Evolutionary conservation across 2,797 vertebrate genomes (phyloP).

Genomic region (Spinus pinus): DNA sequence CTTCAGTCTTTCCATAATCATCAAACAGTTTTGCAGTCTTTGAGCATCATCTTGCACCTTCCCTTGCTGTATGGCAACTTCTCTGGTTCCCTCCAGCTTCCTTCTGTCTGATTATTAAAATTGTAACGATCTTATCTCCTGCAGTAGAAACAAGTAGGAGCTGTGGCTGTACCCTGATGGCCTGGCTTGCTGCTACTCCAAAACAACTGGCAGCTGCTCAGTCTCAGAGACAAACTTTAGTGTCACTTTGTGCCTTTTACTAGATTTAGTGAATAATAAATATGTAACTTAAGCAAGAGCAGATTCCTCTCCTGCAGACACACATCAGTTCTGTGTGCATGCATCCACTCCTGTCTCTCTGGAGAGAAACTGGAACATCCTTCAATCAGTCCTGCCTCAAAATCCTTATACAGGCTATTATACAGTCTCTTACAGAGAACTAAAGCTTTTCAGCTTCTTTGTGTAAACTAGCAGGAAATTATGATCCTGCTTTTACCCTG

Average conservation of each 20-base stretch:
- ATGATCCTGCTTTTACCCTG: background rate
- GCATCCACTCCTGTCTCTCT: background rate
- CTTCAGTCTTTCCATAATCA: background rate
- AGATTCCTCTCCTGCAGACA: background rate
- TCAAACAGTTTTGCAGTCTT: background rate
- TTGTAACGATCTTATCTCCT: background rate
- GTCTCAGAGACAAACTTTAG: background rate
- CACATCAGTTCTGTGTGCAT: rapidly evolving
- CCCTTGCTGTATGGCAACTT: background rate
- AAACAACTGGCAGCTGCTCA: background rate
- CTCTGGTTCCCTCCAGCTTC: background rate
- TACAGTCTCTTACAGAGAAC: background rate
- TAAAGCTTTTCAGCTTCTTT: background rate
- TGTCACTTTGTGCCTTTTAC: background rate
- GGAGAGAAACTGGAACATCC: background rate
- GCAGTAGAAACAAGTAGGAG: background rate
- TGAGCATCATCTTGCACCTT: background rate
- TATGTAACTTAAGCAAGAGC: background rate
- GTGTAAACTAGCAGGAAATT: background rate
- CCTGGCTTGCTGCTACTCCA: background rate
- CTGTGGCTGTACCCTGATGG: background rate
- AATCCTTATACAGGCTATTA: background rate
- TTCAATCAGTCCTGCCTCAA: background rate
- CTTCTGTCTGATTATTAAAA: background rate
- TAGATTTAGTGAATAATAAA: background rate